Evolutionary conservation across 2,888 invertebrate species (phyloP), one percentile per base, ranked within the genome.

Genomic region (Cephus spinipes): DNA sequence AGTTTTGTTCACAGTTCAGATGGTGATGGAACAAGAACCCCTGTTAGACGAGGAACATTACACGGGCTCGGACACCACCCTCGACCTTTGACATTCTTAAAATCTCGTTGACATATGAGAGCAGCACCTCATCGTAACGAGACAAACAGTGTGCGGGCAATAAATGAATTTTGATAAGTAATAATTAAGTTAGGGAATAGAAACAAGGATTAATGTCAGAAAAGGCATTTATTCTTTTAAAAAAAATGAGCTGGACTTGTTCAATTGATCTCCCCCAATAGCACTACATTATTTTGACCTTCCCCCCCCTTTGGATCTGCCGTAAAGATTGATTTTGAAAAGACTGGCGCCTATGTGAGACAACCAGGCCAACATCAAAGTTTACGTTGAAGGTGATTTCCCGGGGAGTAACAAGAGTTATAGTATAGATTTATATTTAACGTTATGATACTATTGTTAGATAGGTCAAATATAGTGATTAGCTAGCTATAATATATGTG

Each of bases 1-100:
- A 89, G 87, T 90, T 90, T 90, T 90, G 87, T 90, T 90, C 85
- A 82, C 90, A 90, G 90, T 88, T 88, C 88, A 85, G 85, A 89
- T 88, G 90, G 85, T 85, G 87, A 84, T 89, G 87, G 90, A 90
- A 84, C 87, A 87, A 82, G 89, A 90, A 81, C 88, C 88, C 82
- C 86, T 89, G 78, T 89, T 90, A 84, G 86, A 86, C 83, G 89
- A 89, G 85, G 90, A 90, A 76, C 85, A 86, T 85, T 86, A 86
- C 82, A 85, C 73, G 86, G 88, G 87, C 85, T 89, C 89, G 75
- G 89, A 89, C 79, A 87, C 87, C 69, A 86, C 90, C 75, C 85
- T 90, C 84, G 87, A 90, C 82, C 87, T 90, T 82, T 90, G 89
- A 90, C 84, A 85, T 74, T 55, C 23, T 55, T 68, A 40, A 73